Evolutionary conservation across 2,888 invertebrate genomes (phyloP).

Genomic region (Cantharis rustica): DNA sequence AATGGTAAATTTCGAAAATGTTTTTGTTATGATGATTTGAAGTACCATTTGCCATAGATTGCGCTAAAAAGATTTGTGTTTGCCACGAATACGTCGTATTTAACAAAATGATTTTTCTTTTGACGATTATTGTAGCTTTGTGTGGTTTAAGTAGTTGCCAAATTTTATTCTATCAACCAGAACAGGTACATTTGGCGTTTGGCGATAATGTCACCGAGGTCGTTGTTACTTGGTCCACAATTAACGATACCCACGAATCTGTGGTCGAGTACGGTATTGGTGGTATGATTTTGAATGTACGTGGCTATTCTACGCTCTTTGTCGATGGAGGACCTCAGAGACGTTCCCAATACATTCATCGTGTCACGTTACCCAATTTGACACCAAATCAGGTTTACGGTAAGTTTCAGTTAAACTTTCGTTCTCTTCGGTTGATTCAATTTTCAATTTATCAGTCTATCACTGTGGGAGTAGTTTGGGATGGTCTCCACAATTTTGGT

Average conservation of each 20-base stretch:
- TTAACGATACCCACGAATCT: slow-evolving; percentile 67
- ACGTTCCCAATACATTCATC: slow-evolving; percentile 77
- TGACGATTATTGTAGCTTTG: neutral
- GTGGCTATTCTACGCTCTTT: slow-evolving; percentile 67
- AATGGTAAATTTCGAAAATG: neutral
- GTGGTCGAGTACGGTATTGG: slow-evolving; percentile 76
- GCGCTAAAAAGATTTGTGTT: neutral
- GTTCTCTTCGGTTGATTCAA: neutral
- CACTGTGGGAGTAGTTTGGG: slow-evolving; percentile 79
- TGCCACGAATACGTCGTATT: neutral
- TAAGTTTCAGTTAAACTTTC: slow-evolving; percentile 45
- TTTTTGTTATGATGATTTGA: neutral
- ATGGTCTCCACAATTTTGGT: slow-evolving; percentile 82
- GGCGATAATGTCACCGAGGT: slow-evolving; percentile 71
- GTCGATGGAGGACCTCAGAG: slow-evolving; percentile 73
- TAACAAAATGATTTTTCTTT: neutral
- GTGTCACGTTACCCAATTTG: slow-evolving; percentile 67
- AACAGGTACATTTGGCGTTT: slow-evolving; percentile 70
- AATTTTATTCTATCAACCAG: slow-evolving; percentile 62
- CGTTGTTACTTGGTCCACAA: slow-evolving; percentile 84
- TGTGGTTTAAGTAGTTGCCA: slow-evolving; percentile 2
- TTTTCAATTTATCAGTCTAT: slow-evolving; percentile 63
- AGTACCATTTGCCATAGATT: neutral
- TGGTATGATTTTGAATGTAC: slow-evolving; percentile 60
- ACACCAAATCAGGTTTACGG: slow-evolving; percentile 68